Conservation (phyloP, 2,888 invertebrate species). For the Pachymerium ferrugineum region DNA sequence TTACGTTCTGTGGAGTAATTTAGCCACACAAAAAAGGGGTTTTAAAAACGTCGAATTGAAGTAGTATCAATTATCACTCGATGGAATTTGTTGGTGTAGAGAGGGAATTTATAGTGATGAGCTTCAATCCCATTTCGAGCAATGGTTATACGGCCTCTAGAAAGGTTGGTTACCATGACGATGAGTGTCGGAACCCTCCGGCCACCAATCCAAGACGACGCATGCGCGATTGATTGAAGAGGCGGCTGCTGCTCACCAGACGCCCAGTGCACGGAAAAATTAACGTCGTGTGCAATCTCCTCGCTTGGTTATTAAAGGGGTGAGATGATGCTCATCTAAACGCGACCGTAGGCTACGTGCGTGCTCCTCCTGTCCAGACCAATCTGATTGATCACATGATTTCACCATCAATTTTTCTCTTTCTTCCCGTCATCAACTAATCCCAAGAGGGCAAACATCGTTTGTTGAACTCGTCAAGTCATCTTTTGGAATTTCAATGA, state of each 20-base stretch:
- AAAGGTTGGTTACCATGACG: constrained; percentile 12
- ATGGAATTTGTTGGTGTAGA: neutral
- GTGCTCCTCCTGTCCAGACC: neutral
- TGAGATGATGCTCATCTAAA: neutral
- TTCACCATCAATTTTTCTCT: too few species aligned
- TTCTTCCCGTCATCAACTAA: too few species aligned
- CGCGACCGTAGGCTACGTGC: neutral
- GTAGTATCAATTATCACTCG: neutral
- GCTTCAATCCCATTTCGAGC: constrained; percentile 21
- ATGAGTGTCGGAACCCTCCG: constrained; percentile 11
- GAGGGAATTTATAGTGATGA: neutral
- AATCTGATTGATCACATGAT: neutral
- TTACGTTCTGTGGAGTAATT: too few species aligned
- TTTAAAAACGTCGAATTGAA: neutral
- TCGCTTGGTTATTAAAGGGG: constrained; percentile 22
- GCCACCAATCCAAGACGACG: constrained; percentile 16
- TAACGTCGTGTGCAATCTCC: constrained; percentile 25
- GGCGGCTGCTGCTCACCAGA: constrained; percentile 9
- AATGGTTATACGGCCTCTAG: neutral
- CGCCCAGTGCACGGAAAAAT: constrained; percentile 16
- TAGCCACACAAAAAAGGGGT: too few species aligned
- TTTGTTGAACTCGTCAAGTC: too few species aligned
- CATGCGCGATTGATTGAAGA: constrained; percentile 18
- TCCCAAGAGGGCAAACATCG: too few species aligned
- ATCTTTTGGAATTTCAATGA: too few species aligned